phyloP scores from a whole-genome alignment of 1,140 invertebrate genomes.

The Proctacanthus coquilletti region DNA sequence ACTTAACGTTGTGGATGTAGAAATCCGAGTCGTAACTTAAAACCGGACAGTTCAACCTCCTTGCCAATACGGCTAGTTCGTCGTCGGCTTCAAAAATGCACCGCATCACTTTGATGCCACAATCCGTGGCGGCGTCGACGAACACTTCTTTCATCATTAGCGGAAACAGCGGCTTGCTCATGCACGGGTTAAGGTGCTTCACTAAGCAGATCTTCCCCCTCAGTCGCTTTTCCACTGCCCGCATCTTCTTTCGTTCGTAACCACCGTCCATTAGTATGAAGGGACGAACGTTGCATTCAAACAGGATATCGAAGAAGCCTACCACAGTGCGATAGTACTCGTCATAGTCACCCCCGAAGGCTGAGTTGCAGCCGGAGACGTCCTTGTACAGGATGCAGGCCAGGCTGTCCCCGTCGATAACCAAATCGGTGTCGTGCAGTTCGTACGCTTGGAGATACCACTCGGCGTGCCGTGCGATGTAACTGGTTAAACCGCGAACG shows the following conservation, averaged over 20 bases:
- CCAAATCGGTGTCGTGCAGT: conserved; percentile 50
- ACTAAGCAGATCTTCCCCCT: conserved; percentile 42
- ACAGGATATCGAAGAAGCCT: conserved; percentile 55
- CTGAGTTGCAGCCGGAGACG: conserved; percentile 42
- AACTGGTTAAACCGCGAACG: conserved; percentile 64
- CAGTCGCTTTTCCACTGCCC: conserved; percentile 46
- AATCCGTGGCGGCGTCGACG: conserved; percentile 42
- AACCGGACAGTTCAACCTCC: conserved; percentile 61
- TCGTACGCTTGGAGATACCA: conserved; percentile 44
- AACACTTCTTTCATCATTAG: conserved; percentile 56
- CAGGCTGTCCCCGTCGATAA: conserved; percentile 73
- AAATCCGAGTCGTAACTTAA: conserved; percentile 86
- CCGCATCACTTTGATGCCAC: conserved; percentile 46
- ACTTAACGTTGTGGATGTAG: conserved; percentile 67
- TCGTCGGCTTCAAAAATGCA: conserved; percentile 78
- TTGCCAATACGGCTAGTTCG: conserved; percentile 62
- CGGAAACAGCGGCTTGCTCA: conserved; percentile 44
- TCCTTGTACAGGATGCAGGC: conserved; percentile 53
- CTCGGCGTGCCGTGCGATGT: conserved; percentile 50
- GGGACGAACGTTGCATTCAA: conserved; percentile 47
- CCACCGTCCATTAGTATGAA: conserved; percentile 75
- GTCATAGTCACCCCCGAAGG: conserved; percentile 80
- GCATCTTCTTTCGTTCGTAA: conserved; percentile 56
- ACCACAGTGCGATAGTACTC: conserved; percentile 43
- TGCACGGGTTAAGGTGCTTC: conserved; percentile 31